Evolutionary conservation across 2,797 vertebrate species (phyloP), one percentile per base, ranked within the genome.

Genomic region (Phrynocephalus vlangalii): DNA sequence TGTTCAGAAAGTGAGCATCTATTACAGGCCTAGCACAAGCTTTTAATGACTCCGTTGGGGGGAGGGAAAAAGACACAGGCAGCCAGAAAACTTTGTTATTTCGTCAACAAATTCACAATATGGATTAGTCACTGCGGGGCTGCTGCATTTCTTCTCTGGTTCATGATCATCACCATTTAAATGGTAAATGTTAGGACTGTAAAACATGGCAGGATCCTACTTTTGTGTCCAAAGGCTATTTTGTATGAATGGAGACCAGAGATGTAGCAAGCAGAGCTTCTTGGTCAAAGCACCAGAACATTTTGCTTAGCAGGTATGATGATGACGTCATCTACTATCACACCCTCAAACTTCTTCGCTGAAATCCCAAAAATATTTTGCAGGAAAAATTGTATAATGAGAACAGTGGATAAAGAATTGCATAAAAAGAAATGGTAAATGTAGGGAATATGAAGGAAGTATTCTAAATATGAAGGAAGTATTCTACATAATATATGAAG

Each of bases 81-180:
- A 92, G 83, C 90, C 87, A 80, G 90, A 91, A 94, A 92, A 94
- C 88, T 73, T 44, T 85, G 93, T 85, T 95, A 91, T 93, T 94
- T 92, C 77, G 85, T 91, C 89, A 94, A 92, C 88, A 95, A 87
- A 83, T 83, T 75, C 33, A 78, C 84, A 91, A 94, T 91, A 91
- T 89, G 86, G 92, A 91, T 79, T 79, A 1, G 2, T 84, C n/a
- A 56, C 85, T 88, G 77, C 82, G 84, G 85, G 84, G 79, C 1
- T 91, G 89, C 85, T 89, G 77, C 30, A 83, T 89, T 95, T 93
- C 84, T 91, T 67, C 82, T 67, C n/a, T 71, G 83, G 26, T 79
- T 82, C 60, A 68, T n/a, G 63, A 56, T 81, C 30, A 82, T 48
- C 71, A 56, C 30, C 72, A 26, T 70, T 68, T 76, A 82, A 76